Evolutionary conservation across 1,140 invertebrate genomes (phyloP).

Genomic region (Trichomalopsis sarcophagae): DNA sequence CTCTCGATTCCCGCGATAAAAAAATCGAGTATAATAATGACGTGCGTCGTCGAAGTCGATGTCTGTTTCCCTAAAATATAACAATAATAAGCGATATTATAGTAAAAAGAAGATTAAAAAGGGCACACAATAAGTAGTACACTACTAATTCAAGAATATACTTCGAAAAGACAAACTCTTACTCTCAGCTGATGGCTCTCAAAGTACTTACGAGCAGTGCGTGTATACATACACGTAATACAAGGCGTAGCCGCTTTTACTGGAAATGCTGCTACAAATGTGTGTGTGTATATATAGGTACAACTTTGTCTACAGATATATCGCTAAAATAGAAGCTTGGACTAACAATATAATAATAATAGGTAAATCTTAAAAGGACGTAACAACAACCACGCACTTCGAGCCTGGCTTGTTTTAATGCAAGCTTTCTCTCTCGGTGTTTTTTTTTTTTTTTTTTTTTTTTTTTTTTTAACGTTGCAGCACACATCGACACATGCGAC

Average conservation of each 20-base stretch:
- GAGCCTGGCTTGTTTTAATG: constrained; percentile 1
- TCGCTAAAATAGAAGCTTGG: constrained; percentile 26
- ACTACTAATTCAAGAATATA: background rate
- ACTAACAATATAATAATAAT: constrained; percentile 28
- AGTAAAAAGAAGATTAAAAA: background rate
- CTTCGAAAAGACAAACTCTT: background rate
- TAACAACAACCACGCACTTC: constrained; percentile 41
- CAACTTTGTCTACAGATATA: constrained; percentile 31
- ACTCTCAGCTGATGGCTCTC: background rate
- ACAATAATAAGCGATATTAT: background rate
- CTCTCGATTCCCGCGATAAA: background rate
- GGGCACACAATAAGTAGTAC: background rate
- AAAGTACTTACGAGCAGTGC: background rate
- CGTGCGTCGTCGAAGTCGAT: background rate
- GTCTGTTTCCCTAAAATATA: constrained; percentile 4
- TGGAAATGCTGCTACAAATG: constrained; percentile 41
- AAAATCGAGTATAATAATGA: background rate
- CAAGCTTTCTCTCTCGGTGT: background rate
- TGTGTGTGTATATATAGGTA: constrained; percentile 18
- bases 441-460: constrained; percentile 11
- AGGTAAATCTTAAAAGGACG: background rate
- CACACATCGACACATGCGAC: constrained; percentile 2
- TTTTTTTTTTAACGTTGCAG: background rate
- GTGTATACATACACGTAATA: background rate
- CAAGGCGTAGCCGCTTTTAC: constrained; percentile 22